Base-by-base conservation (phyloP, 2,113 vertebrate species). In the Acanthisitta chloris region DNA sequence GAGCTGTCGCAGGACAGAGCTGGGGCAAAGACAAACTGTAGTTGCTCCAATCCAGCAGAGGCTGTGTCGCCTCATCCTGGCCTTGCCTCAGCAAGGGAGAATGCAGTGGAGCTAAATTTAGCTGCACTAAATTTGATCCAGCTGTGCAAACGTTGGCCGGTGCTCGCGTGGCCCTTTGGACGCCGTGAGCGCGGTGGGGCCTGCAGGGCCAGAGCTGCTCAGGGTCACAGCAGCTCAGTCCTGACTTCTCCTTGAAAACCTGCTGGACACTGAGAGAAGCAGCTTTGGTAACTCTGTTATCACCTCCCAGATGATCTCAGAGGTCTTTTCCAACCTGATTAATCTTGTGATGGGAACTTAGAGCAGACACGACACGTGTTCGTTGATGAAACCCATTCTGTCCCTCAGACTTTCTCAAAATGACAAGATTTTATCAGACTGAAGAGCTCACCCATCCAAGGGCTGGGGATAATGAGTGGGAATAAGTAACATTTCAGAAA, bases 401-500 rank as follows among this genome's bases (percentile, higher is more conserved):
- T 5, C 25, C 76, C 64, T 8, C 3, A 61, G 25, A 33, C 17
- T 1, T 51, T 16, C 45, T 23, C 54, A 26, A 79, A 76, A 57
- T 23, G 19, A n/a, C 49, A 42, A 20, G 59, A 23, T 61, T 45
- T 90, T 73, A 10, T 52, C n/a, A 90, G 74, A 19, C 62, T 66
- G 25, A n/a, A 48, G 66, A 72, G 57, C 55, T 94, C 55, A 33
- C 72, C 93, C 81, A 18, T 36, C 40, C 73, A 6, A 91, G 59
- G 74, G 38, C 48, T 76, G 55, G 78, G 80, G 36, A 46, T 86
- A 88, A 51, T 64, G 84, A 92, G 31, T 48, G 66, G 42, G 70
- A 81, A 85, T 69, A 93, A 96, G 90, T 77, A 77, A 77, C 43
- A 19, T 84, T 80, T 81, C 25, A 72, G 81, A 73, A 93, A 92